Evolutionary conservation across 2,888 invertebrate genomes (phyloP).

Genomic region (Hyposoter didymator): DNA sequence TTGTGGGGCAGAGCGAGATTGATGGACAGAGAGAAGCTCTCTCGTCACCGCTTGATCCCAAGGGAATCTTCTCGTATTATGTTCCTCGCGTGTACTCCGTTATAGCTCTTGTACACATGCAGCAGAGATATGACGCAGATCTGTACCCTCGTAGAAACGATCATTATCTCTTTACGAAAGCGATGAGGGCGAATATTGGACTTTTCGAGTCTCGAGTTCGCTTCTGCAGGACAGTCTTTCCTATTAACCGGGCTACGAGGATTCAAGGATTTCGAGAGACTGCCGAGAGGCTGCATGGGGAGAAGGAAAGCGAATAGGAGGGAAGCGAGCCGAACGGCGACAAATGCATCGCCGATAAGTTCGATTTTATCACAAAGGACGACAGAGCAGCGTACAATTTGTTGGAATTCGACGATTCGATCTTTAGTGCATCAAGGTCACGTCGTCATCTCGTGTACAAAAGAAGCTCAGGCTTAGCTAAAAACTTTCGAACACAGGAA

Average conservation of each 20-base stretch:
- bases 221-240: conserved; percentile 45
- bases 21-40: conserved; percentile 23
- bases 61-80: conserved; percentile 80
- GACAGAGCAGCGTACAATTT: conserved; percentile 28
- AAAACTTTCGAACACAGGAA: conserved; percentile 19
- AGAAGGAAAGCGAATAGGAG: background rate
- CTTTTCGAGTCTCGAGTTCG: conserved; percentile 52
- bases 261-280: conserved; percentile 31
- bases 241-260: conserved; percentile 38
- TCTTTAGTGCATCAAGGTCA: too few species aligned
- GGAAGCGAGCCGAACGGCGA: conserved; percentile 14
- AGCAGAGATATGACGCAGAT: conserved; percentile 7
- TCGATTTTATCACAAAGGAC: conserved; percentile 36
- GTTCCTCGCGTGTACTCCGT: conserved; percentile 73
- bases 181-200: conserved; percentile 62
- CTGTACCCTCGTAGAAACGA: conserved; percentile 76
- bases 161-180: conserved; percentile 80
- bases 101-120: conserved; percentile 11
- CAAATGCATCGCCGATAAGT: conserved; percentile 30
- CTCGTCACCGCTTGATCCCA: conserved; percentile 70
- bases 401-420: conserved; percentile 10
- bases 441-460: too few species aligned
- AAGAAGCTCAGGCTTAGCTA: too few species aligned
- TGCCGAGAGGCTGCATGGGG: background rate
- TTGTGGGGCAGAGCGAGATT: conserved; percentile 26